phyloP scores from a whole-genome alignment of 2,888 invertebrate species.

The Ichneumoninae sp. region DNA sequence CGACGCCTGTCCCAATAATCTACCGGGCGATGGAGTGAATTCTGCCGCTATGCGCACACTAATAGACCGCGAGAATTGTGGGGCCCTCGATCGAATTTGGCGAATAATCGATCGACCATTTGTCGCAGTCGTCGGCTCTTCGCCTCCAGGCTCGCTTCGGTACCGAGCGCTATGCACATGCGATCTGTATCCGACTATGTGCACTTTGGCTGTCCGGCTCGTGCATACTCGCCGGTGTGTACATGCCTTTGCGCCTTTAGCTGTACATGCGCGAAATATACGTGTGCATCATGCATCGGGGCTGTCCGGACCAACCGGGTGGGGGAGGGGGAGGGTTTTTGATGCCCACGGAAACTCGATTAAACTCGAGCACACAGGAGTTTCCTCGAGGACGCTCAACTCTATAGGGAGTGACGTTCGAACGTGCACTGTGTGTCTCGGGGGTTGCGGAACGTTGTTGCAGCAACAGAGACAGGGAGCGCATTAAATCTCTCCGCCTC shows the following conservation, averaged over 20 bases:
- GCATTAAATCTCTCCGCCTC: conserved; percentile 45
- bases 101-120: conserved; percentile 58
- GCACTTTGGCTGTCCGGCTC: conserved; percentile 31
- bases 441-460: conserved; percentile 67
- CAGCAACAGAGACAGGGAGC: conserved; percentile 68
- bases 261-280: not conserved
- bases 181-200: conserved; percentile 12
- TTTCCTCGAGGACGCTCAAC: conserved; percentile 64
- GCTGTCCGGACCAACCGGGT: conserved; percentile 48
- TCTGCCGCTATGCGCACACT: not conserved
- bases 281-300: conserved; percentile 36
- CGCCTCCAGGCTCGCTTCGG: conserved; percentile 1
- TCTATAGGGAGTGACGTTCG: conserved; percentile 62
- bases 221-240: conserved; percentile 7
- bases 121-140: conserved; percentile 11
- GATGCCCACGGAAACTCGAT: conserved; percentile 71
- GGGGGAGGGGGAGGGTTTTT: conserved; percentile 26
- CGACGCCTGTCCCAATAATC: not conserved
- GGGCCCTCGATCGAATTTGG: conserved; percentile 56
- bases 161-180: not conserved
- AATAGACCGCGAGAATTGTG: conserved; percentile 37
- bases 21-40: not conserved
- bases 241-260: not conserved
- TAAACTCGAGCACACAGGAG: conserved; percentile 69
- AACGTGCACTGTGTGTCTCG: conserved; percentile 49